Base-by-base conservation (phyloP, 2,797 vertebrate species). In the Danionella dracula region DNA sequence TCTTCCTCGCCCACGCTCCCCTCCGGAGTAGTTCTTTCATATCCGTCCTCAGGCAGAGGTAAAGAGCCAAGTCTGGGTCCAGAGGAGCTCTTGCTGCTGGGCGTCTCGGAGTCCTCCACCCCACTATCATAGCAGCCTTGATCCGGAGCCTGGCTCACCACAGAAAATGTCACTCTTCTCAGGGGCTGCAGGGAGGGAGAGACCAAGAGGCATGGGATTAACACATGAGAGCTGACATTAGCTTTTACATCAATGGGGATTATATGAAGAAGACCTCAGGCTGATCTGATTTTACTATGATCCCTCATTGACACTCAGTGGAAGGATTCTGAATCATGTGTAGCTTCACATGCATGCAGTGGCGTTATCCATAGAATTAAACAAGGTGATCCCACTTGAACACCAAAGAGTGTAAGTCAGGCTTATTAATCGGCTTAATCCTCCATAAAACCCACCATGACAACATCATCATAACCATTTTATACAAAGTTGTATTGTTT, bases 1-100 rank as follows among this genome's bases (percentile, higher is more conserved):
- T 99, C 96, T 91, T 95, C 94, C 86, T 99, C 96, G 82, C 95
- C 96, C 86, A 99, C 95, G 76, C 95, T 99, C 85, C 95, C 96
- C 91, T 98, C 95, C 27, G 95, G 95, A 76, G 94, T 97, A 82
- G 94, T 99, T 84, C 96, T 90, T 84, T 99, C 96, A 71, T 97
- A 97, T 83, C 93, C 94, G 82, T 99, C 96, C 85, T 98, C 94
- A 55, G 95, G 95, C 84, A 98, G 90, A 51, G 96, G 92, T 86
- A 98, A 90, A 72, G 93, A 93, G 83, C 96, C 96, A 82, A 98
- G 90, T 35, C 94, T 92, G 45, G 94, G 94, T 81, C 94, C 95
- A 35, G 94, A 94, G 70, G 95, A 98, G 82, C 96, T 95, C 92
- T 97, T 98, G 91, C 96, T 98, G 89, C 96, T 98, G 68, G 96